Evolutionary conservation across 1,140 invertebrate genomes (phyloP), one percentile per base, ranked within the genome.

Genomic region (Cotesia typhae): DNA sequence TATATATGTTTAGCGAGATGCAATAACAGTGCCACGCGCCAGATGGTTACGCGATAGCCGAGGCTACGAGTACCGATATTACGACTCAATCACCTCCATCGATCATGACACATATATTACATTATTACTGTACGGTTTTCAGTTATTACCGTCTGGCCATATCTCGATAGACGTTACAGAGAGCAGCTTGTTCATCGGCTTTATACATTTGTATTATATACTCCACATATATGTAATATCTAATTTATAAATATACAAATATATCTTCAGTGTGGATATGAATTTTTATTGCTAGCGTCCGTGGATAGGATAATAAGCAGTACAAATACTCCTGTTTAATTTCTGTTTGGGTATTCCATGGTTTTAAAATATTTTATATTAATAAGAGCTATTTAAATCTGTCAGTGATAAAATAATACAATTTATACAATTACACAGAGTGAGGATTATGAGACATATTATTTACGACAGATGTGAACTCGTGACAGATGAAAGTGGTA

Each of bases 21-120:
- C 79, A 81, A 83, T 82, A 83, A 83, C 76, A 70, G 73, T 67
- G 75, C 71, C 74, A 69, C 71, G 70, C 66, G 71, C 74, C 69
- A 74, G 61, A 72, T 75, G 70, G 70, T 65, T 60, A 68, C 72
- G 63, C 67, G 41, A 75, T 73, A 71, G 64, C 66, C 68, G 36
- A 59, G 37, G 53, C 51, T 57, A 55, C 37, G 28, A 51, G 70
- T 76, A 78, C 75, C 81, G 76, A 82, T 82, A 82, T 83, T 83
- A 82, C 82, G 80, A 82, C 81, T 83, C 81, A 83, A 83, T 83
- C 82, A 82, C 78, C 78, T 76, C 81, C 79, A 83, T 82, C 81
- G 80, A 83, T 83, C 82, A 83, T 75, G 66, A 77, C 77, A 47
- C 41, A 80, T 83, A 81, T 83, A 81, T 79, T 79, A 79, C 78